These are phyloP conservation scores for Lasioglossum zephyrum DNA, from an alignment of 2,888 invertebrate genomes.

Conservation along the genomic window DNA sequence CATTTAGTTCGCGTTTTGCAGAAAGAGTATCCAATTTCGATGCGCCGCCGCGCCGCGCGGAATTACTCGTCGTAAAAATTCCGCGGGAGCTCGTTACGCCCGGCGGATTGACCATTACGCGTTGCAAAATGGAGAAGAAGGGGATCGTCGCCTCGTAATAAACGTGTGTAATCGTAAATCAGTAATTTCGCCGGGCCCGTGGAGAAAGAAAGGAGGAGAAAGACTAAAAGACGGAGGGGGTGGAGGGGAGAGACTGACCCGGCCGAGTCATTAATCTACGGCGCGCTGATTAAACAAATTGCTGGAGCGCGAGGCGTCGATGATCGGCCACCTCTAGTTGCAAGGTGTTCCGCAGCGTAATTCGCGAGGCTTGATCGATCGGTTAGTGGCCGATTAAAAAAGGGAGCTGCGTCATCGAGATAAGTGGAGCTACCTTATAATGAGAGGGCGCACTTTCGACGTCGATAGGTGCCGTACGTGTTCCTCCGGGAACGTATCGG, in stretches of 20 bases:
- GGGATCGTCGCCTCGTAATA: slow-evolving; percentile 6
- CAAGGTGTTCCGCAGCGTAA: slow-evolving; percentile 65
- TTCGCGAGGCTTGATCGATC: slow-evolving; percentile 67
- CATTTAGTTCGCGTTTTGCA: slow-evolving; percentile 9
- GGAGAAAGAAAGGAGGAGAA: background rate
- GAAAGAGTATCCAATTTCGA: slow-evolving; percentile 12
- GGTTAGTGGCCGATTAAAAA: slow-evolving; percentile 69
- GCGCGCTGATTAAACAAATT: slow-evolving; percentile 64
- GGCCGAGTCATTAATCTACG: slow-evolving; percentile 60
- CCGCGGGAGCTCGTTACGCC: slow-evolving; percentile 27
- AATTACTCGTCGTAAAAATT: slow-evolving; percentile 38
- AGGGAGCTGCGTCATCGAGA: slow-evolving; percentile 68
- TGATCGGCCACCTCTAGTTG: slow-evolving; percentile 47
- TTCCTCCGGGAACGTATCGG: slow-evolving; percentile 36
- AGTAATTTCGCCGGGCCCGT: slow-evolving; percentile 45
- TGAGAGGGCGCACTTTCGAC: slow-evolving; percentile 68
- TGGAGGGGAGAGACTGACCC: background rate
- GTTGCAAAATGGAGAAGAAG: slow-evolving; percentile 19
- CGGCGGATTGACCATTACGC: slow-evolving; percentile 17
- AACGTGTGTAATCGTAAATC: slow-evolving; percentile 60
- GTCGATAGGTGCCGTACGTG: slow-evolving; percentile 49
- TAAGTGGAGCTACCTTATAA: slow-evolving; percentile 73
- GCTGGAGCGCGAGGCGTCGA: slow-evolving; percentile 51
- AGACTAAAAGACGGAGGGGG: background rate
- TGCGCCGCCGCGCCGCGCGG: background rate